These are phyloP conservation scores for Phymorhynchus buccinoides DNA, from an alignment of 1,140 invertebrate species.

Conservation along the genomic window DNA sequence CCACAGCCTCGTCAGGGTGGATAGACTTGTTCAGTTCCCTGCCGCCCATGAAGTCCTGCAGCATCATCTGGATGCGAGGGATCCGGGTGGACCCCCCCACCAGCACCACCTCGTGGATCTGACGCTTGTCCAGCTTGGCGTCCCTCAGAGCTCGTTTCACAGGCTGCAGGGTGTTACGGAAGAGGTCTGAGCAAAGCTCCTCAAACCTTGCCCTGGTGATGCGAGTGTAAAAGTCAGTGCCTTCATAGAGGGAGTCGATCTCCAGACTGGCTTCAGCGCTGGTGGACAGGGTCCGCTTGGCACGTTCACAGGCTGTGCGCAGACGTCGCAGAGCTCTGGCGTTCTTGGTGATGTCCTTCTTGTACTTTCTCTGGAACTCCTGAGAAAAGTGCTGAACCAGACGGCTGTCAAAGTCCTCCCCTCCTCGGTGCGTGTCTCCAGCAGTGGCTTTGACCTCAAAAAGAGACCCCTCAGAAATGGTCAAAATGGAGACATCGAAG, in stretches of 20 bases:
- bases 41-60: slow-evolving; percentile 85
- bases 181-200: slow-evolving; percentile 90
- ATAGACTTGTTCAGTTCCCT: slow-evolving; percentile 70
- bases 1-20: slow-evolving; percentile 76
- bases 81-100: slow-evolving; percentile 98
- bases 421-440: slow-evolving; percentile 77
- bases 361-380: slow-evolving; percentile 69
- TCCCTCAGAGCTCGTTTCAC: slow-evolving; percentile 94
- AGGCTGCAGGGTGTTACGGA: slow-evolving; percentile 89
- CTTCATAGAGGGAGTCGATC: slow-evolving; percentile 78
- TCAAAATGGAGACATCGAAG: slow-evolving; percentile 65
- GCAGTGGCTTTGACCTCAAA: slow-evolving; percentile 86
- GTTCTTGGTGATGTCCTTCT: slow-evolving; percentile 63
- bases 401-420: slow-evolving; percentile 78
- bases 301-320: slow-evolving; percentile 81
- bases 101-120: slow-evolving; percentile 95
- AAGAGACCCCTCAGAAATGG: slow-evolving; percentile 66
- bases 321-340: slow-evolving; percentile 68
- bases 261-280: slow-evolving; percentile 76
- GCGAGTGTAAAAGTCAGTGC: slow-evolving; percentile 76
- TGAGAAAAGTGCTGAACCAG: slow-evolving; percentile 88
- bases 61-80: slow-evolving; percentile 94
- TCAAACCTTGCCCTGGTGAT: slow-evolving; percentile 73
- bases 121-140: slow-evolving; percentile 93
- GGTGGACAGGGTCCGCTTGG: slow-evolving; percentile 75